Evolutionary conservation across 30 jellyfish, hydroid and myxozoan species (phyloP), one percentile per base, ranked within the genome.

Genomic region (Chrysaora quinquecirrha): DNA sequence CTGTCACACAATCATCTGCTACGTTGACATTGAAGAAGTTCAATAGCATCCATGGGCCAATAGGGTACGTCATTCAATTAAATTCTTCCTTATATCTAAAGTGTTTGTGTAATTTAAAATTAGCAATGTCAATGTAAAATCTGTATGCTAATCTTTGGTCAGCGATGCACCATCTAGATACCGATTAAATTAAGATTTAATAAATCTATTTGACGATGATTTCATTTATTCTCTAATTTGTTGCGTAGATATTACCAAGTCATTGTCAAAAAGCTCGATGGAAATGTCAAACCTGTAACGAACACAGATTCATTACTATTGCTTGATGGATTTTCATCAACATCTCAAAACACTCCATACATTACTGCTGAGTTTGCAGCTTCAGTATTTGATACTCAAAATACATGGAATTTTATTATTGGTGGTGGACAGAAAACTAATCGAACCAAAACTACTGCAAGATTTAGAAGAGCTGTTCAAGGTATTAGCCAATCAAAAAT

Each of bases 301-400:
- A n/a, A 6, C 18, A 3, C 87, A 31, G 60, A 62, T 10, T 12
- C 30, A 14, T 49, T 56, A 48, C 46, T 48, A 7, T 34, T 0
- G 30, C 29, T 84, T 29, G 19, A 28, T 22, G 88, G 73, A 11
- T 84, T 0, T 65, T 16, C 76, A 3, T 7, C 48, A 0, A 11
- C 86, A 24, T 1, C 69, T 18, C 29, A 33, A 16, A 29, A 24
- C 82, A 29, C 28, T 3, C 80, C 89, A 0, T 85, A 85, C 80
- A 85, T 85, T 30, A 73, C 96, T 21, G 96, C 96, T 19, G 96
- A 85, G 35, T 85, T 85, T 32, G 30, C 89, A 11, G 34, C 96
- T 2, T 23, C 31, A 12, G 75, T 47, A 20, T 85, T 85, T 49
- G 80, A 47, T 46, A 29, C n/a, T 1, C 22, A 22, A n/a, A 34